Evolutionary conservation across 2,113 vertebrate genomes (phyloP), one percentile per base, ranked within the genome.

Genomic region (Rissa tridactyla): DNA sequence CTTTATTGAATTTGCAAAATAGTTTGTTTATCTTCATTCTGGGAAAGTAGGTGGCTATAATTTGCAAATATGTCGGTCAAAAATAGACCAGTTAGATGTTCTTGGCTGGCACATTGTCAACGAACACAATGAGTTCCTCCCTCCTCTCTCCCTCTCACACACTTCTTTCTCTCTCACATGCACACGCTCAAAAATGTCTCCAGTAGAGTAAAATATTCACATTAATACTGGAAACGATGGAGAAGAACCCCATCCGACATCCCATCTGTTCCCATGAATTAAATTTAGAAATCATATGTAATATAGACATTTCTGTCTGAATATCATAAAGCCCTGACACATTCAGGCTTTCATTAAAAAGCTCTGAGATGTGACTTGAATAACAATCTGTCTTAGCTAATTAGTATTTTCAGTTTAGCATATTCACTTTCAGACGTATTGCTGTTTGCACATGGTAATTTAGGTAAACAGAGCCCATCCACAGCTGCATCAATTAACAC

Each of bases 401-500:
- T 98, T 98, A 98, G 98, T 98, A 98, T 98, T 98, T 98, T 98
- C 98, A 98, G 98, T 98, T 98, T 98, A 98, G 98, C 97, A 98
- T 98, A 98, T 98, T 98, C 98, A 98, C 98, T 98, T 98, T 98
- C 98, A 98, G 98, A 98, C 97, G 94, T 98, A 98, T 98, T 98
- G 98, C 98, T 98, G 98, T 98, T 98, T 98, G 98, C 98, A 98
- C 98, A 98, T 98, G 98, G 98, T 98, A 98, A 98, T 98, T 98
- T 98, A 98, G 98, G 98, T 98, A 98, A 98, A 98, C 98, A 98
- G 98, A 98, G 98, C 98, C 97, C 96, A 98, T 98, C 98, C 98
- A 98, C 98, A 98, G 98, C 98, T 98, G 98, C 98, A 98, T 98
- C 98, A 98, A 98, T 98, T 98, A 98, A 98, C 98, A 98, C 98